Evolutionary conservation across 1,140 invertebrate species (phyloP), one percentile per base, ranked within the genome.

Genomic region (Neodiprion pinetum): DNA sequence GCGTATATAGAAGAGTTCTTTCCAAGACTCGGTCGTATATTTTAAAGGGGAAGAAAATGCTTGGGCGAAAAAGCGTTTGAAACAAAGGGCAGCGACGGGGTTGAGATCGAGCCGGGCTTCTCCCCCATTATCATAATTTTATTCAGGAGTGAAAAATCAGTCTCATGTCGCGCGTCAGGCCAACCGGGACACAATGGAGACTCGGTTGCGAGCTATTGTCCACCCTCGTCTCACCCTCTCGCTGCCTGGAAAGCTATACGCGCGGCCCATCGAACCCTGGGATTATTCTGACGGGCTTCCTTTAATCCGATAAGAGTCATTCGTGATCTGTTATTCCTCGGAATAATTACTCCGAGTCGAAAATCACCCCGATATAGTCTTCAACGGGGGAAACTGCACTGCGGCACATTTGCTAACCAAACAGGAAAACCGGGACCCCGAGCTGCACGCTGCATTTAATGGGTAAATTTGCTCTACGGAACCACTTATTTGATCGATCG

Each of bases 71-170:
- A 72, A 73, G 74, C 70, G 75, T 77, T 79, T 72, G 77, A 83
- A 80, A 82, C 80, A 84, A 83, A 84, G 74, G 74, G 72, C 73
- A 70, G 72, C 75, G 77, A 50, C 70, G n/a, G 66, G 47, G 21
- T 73, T 71, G 73, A 77, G 75, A 53, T 69, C 11, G 65, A n/a
- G n/a, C 73, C 67, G 14, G 72, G 68, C n/a, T 40, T 17, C n/a
- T 66, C 75, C 73, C 71, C 83, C 80, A 85, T 85, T 85, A 84
- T 85, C 83, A 83, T 85, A 85, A 85, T 85, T 84, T 85, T 83
- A 85, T 85, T 85, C 84, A 85, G 79, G 77, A 79, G 75, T 73
- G 81, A 81, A 85, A 84, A 86, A 85, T 84, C 83, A 85, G 81
- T 82, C 81, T 79, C 80, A 80, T 83, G 80, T 81, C 80, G 77